phyloP scores from a whole-genome alignment of 2,797 vertebrate genomes.

The Enteromius mattozi region DNA sequence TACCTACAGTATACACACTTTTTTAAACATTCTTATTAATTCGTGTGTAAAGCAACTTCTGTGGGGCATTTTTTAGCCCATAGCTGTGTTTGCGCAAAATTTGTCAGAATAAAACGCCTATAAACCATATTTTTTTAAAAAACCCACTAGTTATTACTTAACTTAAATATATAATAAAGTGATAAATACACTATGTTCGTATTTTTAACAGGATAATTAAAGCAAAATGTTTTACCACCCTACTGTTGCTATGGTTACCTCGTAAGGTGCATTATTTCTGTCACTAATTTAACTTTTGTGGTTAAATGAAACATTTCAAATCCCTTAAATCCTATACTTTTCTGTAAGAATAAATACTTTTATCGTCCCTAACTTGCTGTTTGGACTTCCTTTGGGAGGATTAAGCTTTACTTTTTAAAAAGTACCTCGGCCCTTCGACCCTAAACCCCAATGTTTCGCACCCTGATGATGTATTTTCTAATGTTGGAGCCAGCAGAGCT shows the following conservation, averaged over 20 bases:
- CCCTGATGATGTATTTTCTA: not conserved
- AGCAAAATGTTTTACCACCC: not conserved
- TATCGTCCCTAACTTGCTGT: not conserved
- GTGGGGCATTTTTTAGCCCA: not conserved
- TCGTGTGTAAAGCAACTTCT: not conserved
- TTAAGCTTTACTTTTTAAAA: not conserved
- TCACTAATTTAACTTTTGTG: not conserved
- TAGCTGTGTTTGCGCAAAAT: not conserved
- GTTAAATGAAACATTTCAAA: not conserved
- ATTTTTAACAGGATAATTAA: not conserved
- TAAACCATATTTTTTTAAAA: not conserved
- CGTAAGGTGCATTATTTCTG: not conserved
- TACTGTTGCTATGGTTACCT: constrained; percentile 7
- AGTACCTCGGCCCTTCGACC: no score
- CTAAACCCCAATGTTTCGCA: no score
- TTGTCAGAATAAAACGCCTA: not conserved
- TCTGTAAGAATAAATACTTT: not conserved
- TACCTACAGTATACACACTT: not conserved
- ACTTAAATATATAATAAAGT: not conserved
- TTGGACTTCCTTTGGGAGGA: not conserved
- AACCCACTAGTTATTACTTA: not conserved
- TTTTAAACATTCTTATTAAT: not conserved
- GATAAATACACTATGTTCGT: not conserved
- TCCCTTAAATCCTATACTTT: not conserved
- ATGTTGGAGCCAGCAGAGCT: not conserved